Evolutionary conservation across 2,113 vertebrate species (phyloP), one percentile per base, ranked within the genome.

Genomic region (Agelaius phoeniceus): DNA sequence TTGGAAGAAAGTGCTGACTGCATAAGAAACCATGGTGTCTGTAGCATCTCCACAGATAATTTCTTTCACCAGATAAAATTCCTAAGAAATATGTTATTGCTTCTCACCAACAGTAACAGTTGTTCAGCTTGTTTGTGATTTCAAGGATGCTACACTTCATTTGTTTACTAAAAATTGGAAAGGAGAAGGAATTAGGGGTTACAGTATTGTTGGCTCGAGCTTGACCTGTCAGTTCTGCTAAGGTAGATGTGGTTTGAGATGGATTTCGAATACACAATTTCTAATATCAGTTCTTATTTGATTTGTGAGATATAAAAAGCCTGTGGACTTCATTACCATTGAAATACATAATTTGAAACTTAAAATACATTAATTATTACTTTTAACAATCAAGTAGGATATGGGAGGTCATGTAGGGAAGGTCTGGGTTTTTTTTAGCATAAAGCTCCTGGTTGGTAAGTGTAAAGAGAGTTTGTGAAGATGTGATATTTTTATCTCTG

Each of bases 81-180:
- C 39, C 30, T 39, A 43, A 73, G 62, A 78, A 87, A 79, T 26
- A 77, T 21, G 15, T 76, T 78, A 26, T 58, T 79, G 27, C 37
- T 62, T 77, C 52, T 77, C 76, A 84, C 57, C 16, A 55, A 4
- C 15, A 39, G 11, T 55, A 62, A 52, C 12, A 66, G 21, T 66
- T 58, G 18, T 83, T 88, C 43, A 55, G 26, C 33, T 92, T 81
- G 28, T 69, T 80, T 71, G 48, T 84, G 73, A 52, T 74, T 74
- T 87, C 33, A 61, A 39, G 23, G 79, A 43, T 7, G 2, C 11
- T 67, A 66, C 3, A 4, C 16, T 91, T 89, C 0, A 0, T 1
- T 48, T 87, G 69, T 18, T 39, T 61, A 33, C 6, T 39, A 33
- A 13, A 63, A 73, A 51, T 79, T 0, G 1, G 49, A 91, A 85